Percentiles rank a stretch among this genome's conserved stretches.
Evolutionary conservation across 2,888 invertebrate species (phyloP).

Genomic region (Morinoia aosen): DNA sequence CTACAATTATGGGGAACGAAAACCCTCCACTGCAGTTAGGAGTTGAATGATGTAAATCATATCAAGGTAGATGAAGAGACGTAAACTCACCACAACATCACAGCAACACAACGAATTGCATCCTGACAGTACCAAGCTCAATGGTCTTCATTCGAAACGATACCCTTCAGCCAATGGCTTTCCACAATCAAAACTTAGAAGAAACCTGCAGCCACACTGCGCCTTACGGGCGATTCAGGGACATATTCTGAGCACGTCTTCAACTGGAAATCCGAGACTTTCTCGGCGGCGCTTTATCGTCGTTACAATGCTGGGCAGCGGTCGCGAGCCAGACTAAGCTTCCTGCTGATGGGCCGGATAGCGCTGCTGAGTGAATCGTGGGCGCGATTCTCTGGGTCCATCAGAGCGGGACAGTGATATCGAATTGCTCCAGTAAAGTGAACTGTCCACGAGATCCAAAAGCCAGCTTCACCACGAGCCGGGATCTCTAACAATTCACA

Average conservation of each 20-base stretch:
- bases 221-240: background rate
- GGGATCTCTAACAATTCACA: no score
- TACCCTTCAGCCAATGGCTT: background rate
- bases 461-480: background rate
- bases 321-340: background rate
- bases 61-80: background rate
- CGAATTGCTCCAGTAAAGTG: background rate
- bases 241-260: constrained; percentile 18
- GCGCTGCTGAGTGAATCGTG: constrained; percentile 20
- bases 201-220: background rate
- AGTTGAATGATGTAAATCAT: no score
- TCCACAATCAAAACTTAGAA: background rate
- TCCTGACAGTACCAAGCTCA: background rate
- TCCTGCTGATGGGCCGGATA: background rate
- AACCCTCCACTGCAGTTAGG: no score
- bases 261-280: constrained; percentile 33
- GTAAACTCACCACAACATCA: background rate
- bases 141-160: background rate
- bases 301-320: constrained; percentile 34
- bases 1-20: no score
- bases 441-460: background rate
- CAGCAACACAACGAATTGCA: background rate
- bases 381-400: background rate
- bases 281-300: constrained; percentile 13
- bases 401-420: background rate